Conservation (phyloP, 2,888 invertebrate genomes). For the Mellilla xanthometata region DNA sequence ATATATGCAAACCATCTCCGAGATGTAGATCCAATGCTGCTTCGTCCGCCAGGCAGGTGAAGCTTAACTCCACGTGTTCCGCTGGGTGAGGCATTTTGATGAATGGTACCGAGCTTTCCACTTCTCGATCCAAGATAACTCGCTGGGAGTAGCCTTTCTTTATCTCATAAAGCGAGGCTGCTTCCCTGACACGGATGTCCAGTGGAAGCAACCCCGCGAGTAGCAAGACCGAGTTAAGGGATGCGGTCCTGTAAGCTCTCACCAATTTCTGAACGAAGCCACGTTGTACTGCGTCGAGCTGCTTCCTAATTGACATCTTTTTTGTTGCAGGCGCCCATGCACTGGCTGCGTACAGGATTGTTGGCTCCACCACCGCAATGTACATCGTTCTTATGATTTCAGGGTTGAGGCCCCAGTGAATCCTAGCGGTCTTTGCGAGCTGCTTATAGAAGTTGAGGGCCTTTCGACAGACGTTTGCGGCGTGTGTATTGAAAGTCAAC, state of each 20-base stretch:
- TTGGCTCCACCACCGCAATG: constrained; percentile 12
- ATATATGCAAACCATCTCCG: too few relatives aligned
- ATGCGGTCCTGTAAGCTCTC: not conserved
- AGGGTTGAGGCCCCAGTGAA: constrained; percentile 7
- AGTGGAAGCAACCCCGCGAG: not conserved
- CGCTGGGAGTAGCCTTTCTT: too few relatives aligned
- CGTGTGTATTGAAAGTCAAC: not conserved
- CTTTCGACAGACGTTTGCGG: not conserved
- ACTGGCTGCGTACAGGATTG: constrained; percentile 13
- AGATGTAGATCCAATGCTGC: too few relatives aligned
- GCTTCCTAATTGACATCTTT: not conserved
- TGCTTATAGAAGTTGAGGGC: constrained; percentile 6
- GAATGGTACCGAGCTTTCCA: too few relatives aligned
- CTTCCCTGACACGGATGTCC: not conserved
- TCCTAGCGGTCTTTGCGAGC: constrained; percentile 8
- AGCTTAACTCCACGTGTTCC: too few relatives aligned
- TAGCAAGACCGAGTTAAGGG: not conserved
- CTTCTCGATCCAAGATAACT: too few relatives aligned
- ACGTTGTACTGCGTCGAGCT: not conserved
- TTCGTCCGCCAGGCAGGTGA: too few relatives aligned
- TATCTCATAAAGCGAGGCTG: not conserved
- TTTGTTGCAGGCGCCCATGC: constrained; percentile 2
- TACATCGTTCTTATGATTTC: constrained; percentile 17
- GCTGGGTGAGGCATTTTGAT: too few relatives aligned
- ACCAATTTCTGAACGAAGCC: not conserved